Conservation (phyloP, 2,797 vertebrate species). For the Oreochromis mossambicus region DNA sequence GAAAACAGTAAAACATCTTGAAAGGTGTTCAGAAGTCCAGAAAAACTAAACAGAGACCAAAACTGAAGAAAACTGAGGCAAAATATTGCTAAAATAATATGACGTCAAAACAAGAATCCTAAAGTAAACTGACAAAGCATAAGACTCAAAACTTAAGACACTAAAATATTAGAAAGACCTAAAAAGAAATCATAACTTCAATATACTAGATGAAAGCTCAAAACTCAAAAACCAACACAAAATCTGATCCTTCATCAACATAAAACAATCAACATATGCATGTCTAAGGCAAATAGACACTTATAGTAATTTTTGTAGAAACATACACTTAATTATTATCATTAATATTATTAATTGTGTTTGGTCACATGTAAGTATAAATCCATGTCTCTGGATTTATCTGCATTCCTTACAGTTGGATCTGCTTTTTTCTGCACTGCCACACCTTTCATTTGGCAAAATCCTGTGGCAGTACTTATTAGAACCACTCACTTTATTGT, state of each 20-base stretch:
- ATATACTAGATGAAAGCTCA: not conserved
- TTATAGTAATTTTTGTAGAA: not conserved
- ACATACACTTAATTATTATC: rapidly evolving
- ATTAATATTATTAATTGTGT: not conserved
- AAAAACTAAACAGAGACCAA: not conserved
- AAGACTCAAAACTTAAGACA: not conserved
- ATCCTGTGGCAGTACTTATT: not conserved
- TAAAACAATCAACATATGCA: not conserved
- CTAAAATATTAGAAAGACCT: not conserved
- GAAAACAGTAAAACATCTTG: not conserved
- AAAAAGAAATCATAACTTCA: not conserved
- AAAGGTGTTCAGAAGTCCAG: not conserved
- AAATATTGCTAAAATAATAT: not conserved
- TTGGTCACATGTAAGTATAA: not conserved
- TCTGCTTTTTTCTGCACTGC: not conserved
- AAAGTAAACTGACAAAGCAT: not conserved
- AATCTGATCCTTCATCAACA: not conserved
- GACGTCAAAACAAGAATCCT: not conserved
- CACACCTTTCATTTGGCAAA: rapidly evolving
- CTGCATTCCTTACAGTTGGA: not conserved
- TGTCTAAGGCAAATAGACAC: not conserved
- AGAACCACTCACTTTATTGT: not conserved
- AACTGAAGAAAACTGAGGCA: rapidly evolving
- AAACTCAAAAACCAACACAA: not conserved
- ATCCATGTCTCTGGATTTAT: rapidly evolving